Evolutionary conservation across 1,140 invertebrate genomes (phyloP), one percentile per base, ranked within the genome.

Genomic region (Trialeurodes vaporariorum): DNA sequence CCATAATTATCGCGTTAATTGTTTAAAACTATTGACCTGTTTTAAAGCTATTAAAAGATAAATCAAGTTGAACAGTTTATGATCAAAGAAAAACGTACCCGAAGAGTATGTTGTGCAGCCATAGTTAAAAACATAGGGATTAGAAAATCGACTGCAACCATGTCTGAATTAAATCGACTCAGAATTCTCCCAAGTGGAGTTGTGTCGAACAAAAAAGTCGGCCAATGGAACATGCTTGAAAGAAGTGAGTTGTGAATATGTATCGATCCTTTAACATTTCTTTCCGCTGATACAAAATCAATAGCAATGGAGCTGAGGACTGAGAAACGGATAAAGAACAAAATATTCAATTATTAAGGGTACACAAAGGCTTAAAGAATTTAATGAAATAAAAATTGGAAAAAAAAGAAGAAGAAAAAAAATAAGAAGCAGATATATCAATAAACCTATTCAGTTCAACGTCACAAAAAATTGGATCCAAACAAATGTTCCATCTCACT

Each of bases 181-280:
- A 92, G 76, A 71, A 91, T 83, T 71, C 89, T 81, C 70, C 89
- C 90, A 68, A 81, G 77, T 5, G 90, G 89, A 72, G 86, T 87
- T 60, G 79, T 81, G 78, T 91, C 88, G 78, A 92, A 93, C 82
- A 92, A 92, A 64, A 77, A 78, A 78, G 87, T 84, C 25, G 88
- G 85, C 71, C 40, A 65, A 11, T 59, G 49, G 17, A 69, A 59
- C n/a, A 70, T 59, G 17, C 61, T 2, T 2, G 26, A 58, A 27
- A 67, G 60, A 49, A 70, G 34, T 5, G 40, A 22, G 26, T 64
- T 58, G 58, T 67, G 66, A 67, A 70, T 40, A 34, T 21, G 9
- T 24, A 25, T 2, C 2, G 69, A 67, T 23, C 66, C 65, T 40
- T 25, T 27, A 11, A 67, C 24, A 22, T 61, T 59, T 22, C 69